A percentile compares a stretch with the other conserved stretches of the same genome.
Conservation (phyloP, 1,140 invertebrate species). For the Bombus confusus region DNA sequence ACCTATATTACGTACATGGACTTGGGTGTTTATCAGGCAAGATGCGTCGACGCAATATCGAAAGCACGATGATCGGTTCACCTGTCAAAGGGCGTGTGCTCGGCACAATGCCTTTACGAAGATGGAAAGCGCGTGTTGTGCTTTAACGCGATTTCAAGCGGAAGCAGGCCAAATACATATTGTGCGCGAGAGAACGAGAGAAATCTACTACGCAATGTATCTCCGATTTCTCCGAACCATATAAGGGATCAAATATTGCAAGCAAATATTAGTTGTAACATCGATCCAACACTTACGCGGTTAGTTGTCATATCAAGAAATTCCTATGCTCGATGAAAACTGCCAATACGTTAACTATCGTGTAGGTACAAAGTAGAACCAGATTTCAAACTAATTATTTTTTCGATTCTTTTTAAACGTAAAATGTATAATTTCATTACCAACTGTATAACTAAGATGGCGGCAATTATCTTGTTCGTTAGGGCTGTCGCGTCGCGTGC, state of each 20-base stretch:
- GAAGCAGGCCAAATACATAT: conserved; percentile 22
- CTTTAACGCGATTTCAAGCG: conserved; percentile 32
- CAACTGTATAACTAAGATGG: conserved; percentile 76
- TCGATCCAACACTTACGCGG: background rate
- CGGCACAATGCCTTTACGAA: background rate
- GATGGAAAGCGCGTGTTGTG: conserved; percentile 12
- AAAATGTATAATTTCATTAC: conserved; percentile 62
- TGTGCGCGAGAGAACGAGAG: background rate
- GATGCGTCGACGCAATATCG: conserved; percentile 4
- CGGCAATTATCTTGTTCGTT: conserved; percentile 64
- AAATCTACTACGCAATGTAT: conserved; percentile 7
- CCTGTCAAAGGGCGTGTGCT: conserved; percentile 54
- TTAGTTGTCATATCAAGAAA: background rate
- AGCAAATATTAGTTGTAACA: conserved; percentile 48
- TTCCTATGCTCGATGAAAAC: too few relatives aligned
- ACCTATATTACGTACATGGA: background rate
- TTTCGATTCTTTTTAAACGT: background rate
- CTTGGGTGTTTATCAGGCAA: conserved; percentile 7
- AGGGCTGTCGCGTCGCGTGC: conserved; percentile 64
- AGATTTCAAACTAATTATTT: background rate
- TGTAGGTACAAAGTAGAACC: too few relatives aligned
- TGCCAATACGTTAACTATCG: background rate
- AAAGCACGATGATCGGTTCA: conserved; percentile 41
- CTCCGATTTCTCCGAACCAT: conserved; percentile 66
- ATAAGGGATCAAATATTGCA: conserved; percentile 56